These are phyloP conservation scores for Aurelia aurita complex sp. Pacific DNA, from an alignment of 30 jellyfish, hydroid and myxozoan genomes.

Conservation along the genomic window DNA sequence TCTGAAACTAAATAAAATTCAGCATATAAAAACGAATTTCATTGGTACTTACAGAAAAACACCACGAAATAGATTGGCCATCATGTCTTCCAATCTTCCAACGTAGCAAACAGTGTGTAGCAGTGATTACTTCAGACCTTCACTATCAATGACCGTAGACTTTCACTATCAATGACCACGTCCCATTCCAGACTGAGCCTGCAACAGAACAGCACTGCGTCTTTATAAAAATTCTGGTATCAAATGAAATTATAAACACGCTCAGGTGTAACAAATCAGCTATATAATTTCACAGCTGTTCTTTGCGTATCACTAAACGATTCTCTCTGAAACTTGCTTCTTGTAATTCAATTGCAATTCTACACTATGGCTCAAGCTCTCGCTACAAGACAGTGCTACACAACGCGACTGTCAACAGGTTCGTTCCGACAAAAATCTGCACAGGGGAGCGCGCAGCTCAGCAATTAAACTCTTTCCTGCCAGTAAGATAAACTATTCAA, in stretches of 20 bases:
- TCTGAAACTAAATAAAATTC: neutral
- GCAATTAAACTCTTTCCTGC: constrained; percentile 20
- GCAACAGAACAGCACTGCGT: neutral
- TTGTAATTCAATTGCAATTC: no score
- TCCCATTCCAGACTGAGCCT: constrained; percentile 8
- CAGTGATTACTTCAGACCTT: neutral
- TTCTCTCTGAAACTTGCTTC: no score
- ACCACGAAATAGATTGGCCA: neutral
- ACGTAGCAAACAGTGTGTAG: neutral
- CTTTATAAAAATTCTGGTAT: no score
- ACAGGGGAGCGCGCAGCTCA: neutral
- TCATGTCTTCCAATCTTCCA: neutral
- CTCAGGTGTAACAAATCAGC: neutral
- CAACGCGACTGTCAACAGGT: constrained; percentile 22
- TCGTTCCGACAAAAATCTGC: constrained; percentile 11
- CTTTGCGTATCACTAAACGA: no score
- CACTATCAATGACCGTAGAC: constrained; percentile 16
- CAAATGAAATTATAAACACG: neutral
- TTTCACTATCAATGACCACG: constrained; percentile 7
- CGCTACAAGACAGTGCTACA: no score
- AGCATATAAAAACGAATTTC: neutral
- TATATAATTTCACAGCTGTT: no score
- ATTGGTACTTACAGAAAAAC: constrained; percentile 26
- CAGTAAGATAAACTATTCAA: constrained; percentile 10
- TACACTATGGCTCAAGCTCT: no score